Percentiles rank a stretch among this genome's conserved stretches.
Evolutionary conservation across 2,888 invertebrate species (phyloP).

Genomic region (Acrocyrtus sp.): DNA sequence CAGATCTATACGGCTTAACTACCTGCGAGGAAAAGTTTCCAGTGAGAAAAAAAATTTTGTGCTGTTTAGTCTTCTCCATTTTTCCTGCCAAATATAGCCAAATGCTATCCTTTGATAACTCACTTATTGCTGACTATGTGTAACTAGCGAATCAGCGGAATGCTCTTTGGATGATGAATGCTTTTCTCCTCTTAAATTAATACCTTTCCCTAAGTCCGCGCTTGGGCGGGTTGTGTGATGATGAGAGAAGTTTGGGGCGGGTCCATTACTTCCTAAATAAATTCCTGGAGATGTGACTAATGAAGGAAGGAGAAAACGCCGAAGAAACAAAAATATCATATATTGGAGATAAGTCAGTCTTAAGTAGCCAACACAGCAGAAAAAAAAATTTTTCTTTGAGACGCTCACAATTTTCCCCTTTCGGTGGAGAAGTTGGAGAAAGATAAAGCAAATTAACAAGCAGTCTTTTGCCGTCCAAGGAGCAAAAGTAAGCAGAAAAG

Average conservation of each 20-base stretch:
- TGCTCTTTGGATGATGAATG: constrained; percentile 38
- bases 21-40: too few relatives aligned
- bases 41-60: too few relatives aligned
- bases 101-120: too few relatives aligned
- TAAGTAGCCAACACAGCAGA: constrained; percentile 45
- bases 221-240: neutral
- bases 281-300: constrained; percentile 46
- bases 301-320: constrained; percentile 46
- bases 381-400: constrained; percentile 46
- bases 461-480: constrained; percentile 13
- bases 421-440: constrained; percentile 36
- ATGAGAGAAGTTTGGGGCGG: neutral
- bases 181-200: constrained; percentile 31
- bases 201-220: constrained; percentile 6
- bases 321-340: constrained; percentile 40
- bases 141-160: constrained; percentile 20
- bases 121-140: too few relatives aligned
- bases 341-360: constrained; percentile 50
- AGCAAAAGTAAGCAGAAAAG: constrained; percentile 30
- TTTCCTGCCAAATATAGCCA: too few relatives aligned
- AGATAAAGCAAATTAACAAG: constrained; percentile 50
- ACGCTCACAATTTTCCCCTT: constrained; percentile 40
- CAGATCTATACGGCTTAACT: too few relatives aligned
- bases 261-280: constrained; percentile 34
- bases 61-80: too few relatives aligned